Conservation (phyloP, 30 jellyfish, hydroid and myxozoan species). For the Calvadosia cruxmelitensis region DNA sequence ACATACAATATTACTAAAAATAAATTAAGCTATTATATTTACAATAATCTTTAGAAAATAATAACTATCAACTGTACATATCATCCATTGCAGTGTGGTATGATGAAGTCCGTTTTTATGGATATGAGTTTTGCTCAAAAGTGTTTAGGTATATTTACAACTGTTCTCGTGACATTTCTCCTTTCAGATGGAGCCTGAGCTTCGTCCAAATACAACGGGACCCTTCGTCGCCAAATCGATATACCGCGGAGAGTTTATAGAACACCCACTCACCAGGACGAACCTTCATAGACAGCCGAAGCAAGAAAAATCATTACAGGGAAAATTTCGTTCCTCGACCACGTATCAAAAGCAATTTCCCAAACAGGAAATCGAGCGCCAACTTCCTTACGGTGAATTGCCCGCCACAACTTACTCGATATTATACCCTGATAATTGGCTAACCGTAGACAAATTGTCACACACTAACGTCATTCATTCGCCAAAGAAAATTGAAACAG, state of each 20-base stretch:
- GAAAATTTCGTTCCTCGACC: constrained; percentile 36
- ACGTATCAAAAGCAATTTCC: constrained; percentile 43
- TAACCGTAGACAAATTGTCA: constrained; percentile 40
- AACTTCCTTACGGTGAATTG: constrained; percentile 35
- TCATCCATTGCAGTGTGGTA: too few species aligned
- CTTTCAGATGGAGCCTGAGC: constrained; percentile 51
- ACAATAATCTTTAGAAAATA: too few species aligned
- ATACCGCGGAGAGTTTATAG: constrained; percentile 42
- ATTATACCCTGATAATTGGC: constrained; percentile 47
- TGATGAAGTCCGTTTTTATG: too few species aligned
- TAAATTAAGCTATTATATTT: too few species aligned
- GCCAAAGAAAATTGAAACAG: constrained; percentile 34
- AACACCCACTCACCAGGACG: constrained; percentile 24
- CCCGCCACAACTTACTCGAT: constrained; percentile 61
- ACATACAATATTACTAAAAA: too few species aligned
- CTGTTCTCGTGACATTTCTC: too few species aligned
- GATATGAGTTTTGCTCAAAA: too few species aligned
- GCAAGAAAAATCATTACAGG: constrained; percentile 8
- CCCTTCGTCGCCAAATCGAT: constrained; percentile 41
- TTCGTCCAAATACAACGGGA: constrained; percentile 33
- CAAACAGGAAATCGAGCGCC: constrained; percentile 6
- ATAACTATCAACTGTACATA: too few species aligned
- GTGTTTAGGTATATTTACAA: too few species aligned
- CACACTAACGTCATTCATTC: constrained; percentile 43
- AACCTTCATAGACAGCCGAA: constrained; percentile 30